Percentiles rank a stretch among this genome's conserved stretches.
phyloP scores from a whole-genome alignment of 1,140 invertebrate species.

The Dolichoris vasculosae region DNA sequence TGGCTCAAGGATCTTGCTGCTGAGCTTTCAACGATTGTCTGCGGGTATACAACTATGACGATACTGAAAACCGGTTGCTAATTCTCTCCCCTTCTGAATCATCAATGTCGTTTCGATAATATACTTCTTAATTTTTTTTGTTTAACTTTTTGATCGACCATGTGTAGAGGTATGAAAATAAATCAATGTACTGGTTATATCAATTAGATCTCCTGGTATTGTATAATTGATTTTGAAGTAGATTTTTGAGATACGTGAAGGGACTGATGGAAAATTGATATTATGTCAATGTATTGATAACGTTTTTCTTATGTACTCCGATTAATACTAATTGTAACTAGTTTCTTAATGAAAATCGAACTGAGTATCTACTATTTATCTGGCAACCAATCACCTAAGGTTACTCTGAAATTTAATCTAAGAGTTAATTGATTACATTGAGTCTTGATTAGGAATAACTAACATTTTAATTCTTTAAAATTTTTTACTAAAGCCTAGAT shows the following conservation, averaged over 20 bases:
- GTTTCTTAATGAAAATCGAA: not conserved
- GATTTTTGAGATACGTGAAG: not conserved
- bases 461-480: not conserved
- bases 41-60: not conserved
- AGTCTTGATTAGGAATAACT: not conserved
- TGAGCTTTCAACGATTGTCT: conserved; percentile 57
- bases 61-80: conserved; percentile 20
- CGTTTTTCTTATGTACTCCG: not conserved
- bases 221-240: conserved; percentile 1
- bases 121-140: not conserved
- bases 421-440: not conserved
- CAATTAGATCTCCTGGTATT: conserved; percentile 15
- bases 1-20: conserved; percentile 67
- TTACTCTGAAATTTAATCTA: conserved; percentile 14
- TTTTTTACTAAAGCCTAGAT: not conserved
- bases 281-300: not conserved
- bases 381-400: not conserved
- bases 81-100: conserved; percentile 42
- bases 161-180: not conserved
- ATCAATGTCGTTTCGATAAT: conserved; percentile 42
- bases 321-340: not conserved
- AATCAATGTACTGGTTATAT: not conserved
- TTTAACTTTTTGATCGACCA: not conserved
- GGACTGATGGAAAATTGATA: not conserved
- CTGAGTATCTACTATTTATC: not conserved